Evolutionary conservation across 2,888 invertebrate species (phyloP), one percentile per base, ranked within the genome.

Genomic region (Spialia ferax): DNA sequence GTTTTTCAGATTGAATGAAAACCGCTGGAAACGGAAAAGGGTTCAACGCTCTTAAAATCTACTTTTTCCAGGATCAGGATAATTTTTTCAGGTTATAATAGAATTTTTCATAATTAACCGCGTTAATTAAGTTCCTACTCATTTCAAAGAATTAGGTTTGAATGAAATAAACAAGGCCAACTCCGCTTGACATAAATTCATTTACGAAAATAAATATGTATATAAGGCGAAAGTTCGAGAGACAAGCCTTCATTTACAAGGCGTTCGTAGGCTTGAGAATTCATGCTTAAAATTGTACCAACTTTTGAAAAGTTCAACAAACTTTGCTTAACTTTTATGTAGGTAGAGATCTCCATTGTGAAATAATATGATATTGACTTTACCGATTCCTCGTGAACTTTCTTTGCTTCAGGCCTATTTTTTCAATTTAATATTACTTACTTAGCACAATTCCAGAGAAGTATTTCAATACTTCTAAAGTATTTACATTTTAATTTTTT

Each of bases 261-360:
- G 65, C 50, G 29, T 66, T 66, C 52, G 65, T 66, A 66, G 65
- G 59, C 60, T 65, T 60, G 59, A 29, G 66, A 70, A 67, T 69
- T 70, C 62, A 70, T 70, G 69, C 63, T 60, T 69, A 68, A 69
- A 71, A 71, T 71, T 69, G 69, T 59, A 52, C 69, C 57, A 69
- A 69, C 61, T 70, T 70, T 32, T 11, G 23, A 18, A 50, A 70
- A 70, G 56, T 68, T 71, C 69, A 71, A 65, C 70, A 61, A 66
- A 69, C 60, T 67, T 63, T 61, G 55, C 50, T 63, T 55, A 71
- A 71, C 67, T 71, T 70, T 70, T 69, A 71, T 71, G 67, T 68
- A 54, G 67, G 67, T 68, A 54, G 67, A 67, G 63, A 59, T 71
- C 67, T 56, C 66, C 66, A 66, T 69, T 69, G 64, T 71, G 69